A percentile compares a stretch with the other conserved stretches of the same genome.
These are phyloP conservation scores for Erynnis tages DNA, from an alignment of 2,888 invertebrate species.

Conservation along the genomic window DNA sequence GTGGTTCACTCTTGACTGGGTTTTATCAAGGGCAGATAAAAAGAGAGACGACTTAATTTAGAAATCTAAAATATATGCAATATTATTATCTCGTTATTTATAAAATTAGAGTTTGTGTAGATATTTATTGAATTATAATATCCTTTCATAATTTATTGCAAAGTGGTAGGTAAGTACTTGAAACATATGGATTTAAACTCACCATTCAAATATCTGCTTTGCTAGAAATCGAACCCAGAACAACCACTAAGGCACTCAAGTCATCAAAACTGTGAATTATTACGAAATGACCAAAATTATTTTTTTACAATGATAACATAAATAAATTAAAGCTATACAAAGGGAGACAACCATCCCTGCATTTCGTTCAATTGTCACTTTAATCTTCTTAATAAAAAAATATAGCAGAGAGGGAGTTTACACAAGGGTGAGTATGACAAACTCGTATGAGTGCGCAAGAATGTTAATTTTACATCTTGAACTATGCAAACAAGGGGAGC, in stretches of 20 bases:
- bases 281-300: too few relatives aligned
- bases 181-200: too few relatives aligned
- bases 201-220: too few relatives aligned
- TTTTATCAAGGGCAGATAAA: conserved; percentile 40
- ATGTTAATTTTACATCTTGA: conserved; percentile 64
- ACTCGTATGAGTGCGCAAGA: conserved; percentile 46
- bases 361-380: conserved; percentile 10
- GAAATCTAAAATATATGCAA: conserved; percentile 9
- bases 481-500: conserved; percentile 60
- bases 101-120: not conserved
- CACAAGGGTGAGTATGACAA: conserved; percentile 53
- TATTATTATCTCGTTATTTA: not conserved
- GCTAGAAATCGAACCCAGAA: too few relatives aligned
- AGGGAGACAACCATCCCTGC: not conserved
- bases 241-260: too few relatives aligned
- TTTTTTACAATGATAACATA: too few relatives aligned
- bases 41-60: conserved; percentile 23
- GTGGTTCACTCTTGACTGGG: conserved; percentile 42
- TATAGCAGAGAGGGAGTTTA: conserved; percentile 18
- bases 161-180: too few relatives aligned
- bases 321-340: not conserved
- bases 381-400: conserved; percentile 21
- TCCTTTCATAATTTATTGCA: too few relatives aligned
- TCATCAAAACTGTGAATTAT: too few relatives aligned
- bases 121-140: not conserved